phyloP scores from a whole-genome alignment of 2,797 vertebrate species.

The Lacerta agilis region DNA sequence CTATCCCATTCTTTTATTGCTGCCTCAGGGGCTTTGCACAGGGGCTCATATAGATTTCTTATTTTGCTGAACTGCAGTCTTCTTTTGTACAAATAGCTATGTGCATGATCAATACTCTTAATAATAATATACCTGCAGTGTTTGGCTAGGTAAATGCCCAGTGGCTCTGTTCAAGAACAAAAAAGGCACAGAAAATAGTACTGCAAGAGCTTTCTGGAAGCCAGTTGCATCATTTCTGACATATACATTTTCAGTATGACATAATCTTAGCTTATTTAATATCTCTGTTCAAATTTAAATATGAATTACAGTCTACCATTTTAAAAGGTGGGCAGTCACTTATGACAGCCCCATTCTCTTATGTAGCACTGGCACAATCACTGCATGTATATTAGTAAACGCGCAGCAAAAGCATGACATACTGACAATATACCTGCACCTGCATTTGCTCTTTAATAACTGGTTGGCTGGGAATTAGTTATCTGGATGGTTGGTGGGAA shows the following conservation, averaged over 20 bases:
- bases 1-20: not conserved
- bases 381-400: not conserved
- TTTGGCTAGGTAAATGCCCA: not conserved
- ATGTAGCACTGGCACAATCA: not conserved
- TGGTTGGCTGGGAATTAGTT: too few relatives aligned
- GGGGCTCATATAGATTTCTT: constrained; percentile 21
- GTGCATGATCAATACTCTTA: constrained; percentile 20
- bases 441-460: not conserved
- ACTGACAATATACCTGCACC: not conserved
- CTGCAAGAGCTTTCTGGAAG: not conserved
- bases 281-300: not conserved
- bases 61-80: not conserved
- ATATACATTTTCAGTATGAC: not conserved
- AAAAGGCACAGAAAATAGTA: not conserved
- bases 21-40: not conserved
- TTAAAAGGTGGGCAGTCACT: not conserved
- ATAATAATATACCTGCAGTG: not conserved
- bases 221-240: constrained; percentile 22
- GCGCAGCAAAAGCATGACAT: not conserved
- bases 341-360: not conserved
- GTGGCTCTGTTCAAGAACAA: constrained; percentile 9
- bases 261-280: not conserved
- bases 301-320: not conserved
- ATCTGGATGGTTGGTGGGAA: too few relatives aligned
- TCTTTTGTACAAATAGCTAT: constrained; percentile 14